Percentiles rank a stretch among this genome's conserved stretches.
Evolutionary conservation across 92 coral and sea anemone genomes (phyloP).

Genomic region (Siderastrea radians): DNA sequence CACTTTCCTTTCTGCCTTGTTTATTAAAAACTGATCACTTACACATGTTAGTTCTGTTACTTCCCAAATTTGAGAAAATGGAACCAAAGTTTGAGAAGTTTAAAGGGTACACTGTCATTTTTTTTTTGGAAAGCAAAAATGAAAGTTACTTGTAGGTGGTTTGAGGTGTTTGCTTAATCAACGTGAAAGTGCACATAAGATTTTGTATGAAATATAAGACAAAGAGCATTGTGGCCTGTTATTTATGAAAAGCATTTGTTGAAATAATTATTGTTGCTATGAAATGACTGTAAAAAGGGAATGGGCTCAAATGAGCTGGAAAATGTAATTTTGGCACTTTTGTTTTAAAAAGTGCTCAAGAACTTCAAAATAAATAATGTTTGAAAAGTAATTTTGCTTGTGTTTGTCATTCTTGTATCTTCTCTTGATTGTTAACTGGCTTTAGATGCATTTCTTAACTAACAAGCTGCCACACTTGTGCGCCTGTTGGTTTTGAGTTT

Average conservation of each 20-base stretch:
- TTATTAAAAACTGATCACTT: background rate
- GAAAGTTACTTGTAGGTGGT: background rate
- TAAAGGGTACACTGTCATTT: background rate
- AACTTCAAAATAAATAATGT: constrained; percentile 31
- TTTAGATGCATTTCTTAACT: background rate
- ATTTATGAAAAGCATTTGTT: constrained; percentile 33
- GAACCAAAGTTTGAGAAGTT: background rate
- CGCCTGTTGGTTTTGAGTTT: constrained; percentile 2
- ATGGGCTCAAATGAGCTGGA: background rate
- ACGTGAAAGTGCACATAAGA: constrained; percentile 30
- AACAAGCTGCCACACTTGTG: background rate
- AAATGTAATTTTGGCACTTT: constrained; percentile 51
- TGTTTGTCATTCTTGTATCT: constrained; percentile 78
- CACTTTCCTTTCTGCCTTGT: background rate
- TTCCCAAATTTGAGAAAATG: background rate
- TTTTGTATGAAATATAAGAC: constrained; percentile 28
- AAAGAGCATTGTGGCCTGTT: constrained; percentile 19
- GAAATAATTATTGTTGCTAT: constrained; percentile 8
- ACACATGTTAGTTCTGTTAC: background rate
- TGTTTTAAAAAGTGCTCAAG: constrained; percentile 37
- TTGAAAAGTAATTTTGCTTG: constrained; percentile 17
- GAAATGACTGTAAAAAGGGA: constrained; percentile 34
- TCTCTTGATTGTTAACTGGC: constrained; percentile 85
- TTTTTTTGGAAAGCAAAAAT: constrained; percentile 3
- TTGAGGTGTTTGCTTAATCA: background rate